Evolutionary conservation across 1,140 invertebrate genomes (phyloP).

Genomic region (Bathynomus jamesi): DNA sequence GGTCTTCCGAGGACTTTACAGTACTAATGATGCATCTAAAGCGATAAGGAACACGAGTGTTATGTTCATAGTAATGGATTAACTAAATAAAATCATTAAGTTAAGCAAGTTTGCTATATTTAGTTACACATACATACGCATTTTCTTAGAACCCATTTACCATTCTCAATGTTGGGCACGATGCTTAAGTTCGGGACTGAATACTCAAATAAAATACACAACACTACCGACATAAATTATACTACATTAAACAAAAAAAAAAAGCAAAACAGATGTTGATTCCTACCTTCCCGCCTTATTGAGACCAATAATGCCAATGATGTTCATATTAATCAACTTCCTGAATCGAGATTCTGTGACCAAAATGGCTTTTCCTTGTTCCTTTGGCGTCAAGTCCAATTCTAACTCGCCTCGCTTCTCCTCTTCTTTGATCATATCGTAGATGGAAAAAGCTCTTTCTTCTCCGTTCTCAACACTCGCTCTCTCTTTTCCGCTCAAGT

Average conservation of each 20-base stretch:
- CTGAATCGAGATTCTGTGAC: constrained; percentile 8
- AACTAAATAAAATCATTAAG: background rate
- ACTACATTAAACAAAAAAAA: too few species aligned
- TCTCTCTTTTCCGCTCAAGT: background rate
- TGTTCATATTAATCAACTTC: constrained; percentile 20
- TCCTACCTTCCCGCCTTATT: constrained; percentile 36
- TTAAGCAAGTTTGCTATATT: background rate
- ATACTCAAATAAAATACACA: background rate
- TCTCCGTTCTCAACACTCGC: background rate
- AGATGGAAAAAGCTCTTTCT: constrained; percentile 12
- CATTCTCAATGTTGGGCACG: background rate
- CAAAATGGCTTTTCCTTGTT: constrained; percentile 23
- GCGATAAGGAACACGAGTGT: background rate
- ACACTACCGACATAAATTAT: background rate
- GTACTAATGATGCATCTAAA: constrained; percentile 13
- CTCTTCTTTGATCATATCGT: constrained; percentile 28
- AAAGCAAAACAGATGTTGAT: too few species aligned
- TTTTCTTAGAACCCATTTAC: background rate
- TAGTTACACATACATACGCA: background rate
- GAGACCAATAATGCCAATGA: constrained; percentile 14
- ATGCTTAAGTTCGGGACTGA: background rate
- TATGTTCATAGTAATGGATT: background rate
- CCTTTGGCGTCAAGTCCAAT: constrained; percentile 18
- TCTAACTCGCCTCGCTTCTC: constrained; percentile 31
- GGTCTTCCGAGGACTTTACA: constrained; percentile 7